Conservation (phyloP, 2,113 vertebrate genomes). For the Theropithecus gelada region DNA sequence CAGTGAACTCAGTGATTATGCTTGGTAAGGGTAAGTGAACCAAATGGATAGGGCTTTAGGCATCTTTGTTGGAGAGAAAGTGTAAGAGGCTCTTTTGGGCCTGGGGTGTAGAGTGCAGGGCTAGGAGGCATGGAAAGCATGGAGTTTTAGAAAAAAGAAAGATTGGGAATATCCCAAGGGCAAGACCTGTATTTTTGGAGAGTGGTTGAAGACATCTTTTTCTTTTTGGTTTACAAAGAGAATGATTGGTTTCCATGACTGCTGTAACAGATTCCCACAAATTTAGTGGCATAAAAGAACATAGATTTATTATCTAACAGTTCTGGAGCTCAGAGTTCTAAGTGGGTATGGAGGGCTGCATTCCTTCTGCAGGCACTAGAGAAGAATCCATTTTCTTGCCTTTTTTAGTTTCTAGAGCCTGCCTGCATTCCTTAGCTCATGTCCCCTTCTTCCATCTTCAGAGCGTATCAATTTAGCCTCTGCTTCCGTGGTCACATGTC, state of each 20-base stretch:
- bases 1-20: not conserved
- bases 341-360: not conserved
- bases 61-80: not conserved
- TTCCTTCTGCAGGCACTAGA: not conserved
- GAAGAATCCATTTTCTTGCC: not conserved
- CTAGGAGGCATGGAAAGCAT: not conserved
- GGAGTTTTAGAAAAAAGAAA: not conserved
- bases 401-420: not conserved
- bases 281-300: not conserved
- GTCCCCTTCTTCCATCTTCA: not conserved
- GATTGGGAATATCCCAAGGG: not conserved
- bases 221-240: not conserved
- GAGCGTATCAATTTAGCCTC: not conserved
- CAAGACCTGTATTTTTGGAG: not conserved
- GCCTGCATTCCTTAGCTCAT: not conserved
- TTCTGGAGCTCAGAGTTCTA: not conserved
- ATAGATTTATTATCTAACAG: not conserved
- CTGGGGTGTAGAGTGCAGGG: not conserved
- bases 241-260: not conserved
- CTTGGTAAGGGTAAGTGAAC: not conserved
- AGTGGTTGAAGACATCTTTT: conserved; percentile 1
- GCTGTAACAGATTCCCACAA: not conserved
- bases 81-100: not conserved
- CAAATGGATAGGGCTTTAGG: not conserved
- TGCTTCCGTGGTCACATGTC: not conserved